Base-by-base conservation (phyloP, 1,140 invertebrate species). In the Antheraea pernyi region DNA sequence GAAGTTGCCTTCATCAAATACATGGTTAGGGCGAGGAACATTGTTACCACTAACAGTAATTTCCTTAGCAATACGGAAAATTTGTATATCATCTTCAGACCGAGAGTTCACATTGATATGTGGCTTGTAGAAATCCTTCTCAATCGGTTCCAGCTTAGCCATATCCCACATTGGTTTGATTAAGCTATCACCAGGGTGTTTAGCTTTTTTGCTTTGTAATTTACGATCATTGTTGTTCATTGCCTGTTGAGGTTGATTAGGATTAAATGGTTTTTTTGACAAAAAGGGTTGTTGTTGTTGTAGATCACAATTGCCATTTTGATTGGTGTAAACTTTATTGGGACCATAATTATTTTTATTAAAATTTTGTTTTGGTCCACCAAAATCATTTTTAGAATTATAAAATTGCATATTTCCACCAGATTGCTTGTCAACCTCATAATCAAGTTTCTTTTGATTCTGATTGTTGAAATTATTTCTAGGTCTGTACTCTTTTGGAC, bases 91-190 rank as follows among this genome's bases (percentile, higher is more conserved):
- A 46, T 95, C 94, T 59, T 95, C 91, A 59, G 95, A 93, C 76
- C 96, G 94, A 48, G 93, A 94, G 53, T 96, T 83, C 18, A 97
- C 95, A 92, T 96, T 95, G 5, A 95, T 94, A 89, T 98, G 96
- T 63, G 98, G 97, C 69, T 95, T 93, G 87, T 99, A 99, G 82
- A 99, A 97, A 91, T 99, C 96, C 92, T 99, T 99, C 70, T 96
- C 94, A 86, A 99, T 98, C 46, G 96, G 95, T 74, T 95, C 94
- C 30, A 99, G 89, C 67, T 95, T 94, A 70, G 93, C 78, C 69
- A 96, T 82, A 76, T 98, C 97, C 98, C 98, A 99, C 70, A 94
- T 94, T 8, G 97, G 97, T 84, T 97, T 97, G 6, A 96, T 94
- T 59, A 99, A 88, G 65, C 94, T 94, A 67, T 96, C 95, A 64